A percentile compares a stretch with the other conserved stretches of the same genome.
Evolutionary conservation across 1,140 invertebrate genomes (phyloP).

Genomic region (Caenorhabditis latens): DNA sequence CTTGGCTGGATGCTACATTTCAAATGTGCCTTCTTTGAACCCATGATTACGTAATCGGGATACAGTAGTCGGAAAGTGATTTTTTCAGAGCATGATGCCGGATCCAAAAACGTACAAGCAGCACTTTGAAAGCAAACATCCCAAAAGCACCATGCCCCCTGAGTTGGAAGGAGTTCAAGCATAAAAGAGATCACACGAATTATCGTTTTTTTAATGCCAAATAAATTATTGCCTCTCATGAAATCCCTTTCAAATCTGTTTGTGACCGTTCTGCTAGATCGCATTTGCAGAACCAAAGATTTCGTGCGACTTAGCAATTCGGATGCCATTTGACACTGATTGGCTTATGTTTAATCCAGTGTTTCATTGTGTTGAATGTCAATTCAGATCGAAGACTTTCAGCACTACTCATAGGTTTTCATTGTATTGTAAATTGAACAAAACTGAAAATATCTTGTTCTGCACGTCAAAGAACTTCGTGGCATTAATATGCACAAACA

Average conservation of each 20-base stretch:
- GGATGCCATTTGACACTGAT: neutral
- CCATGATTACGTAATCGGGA: neutral
- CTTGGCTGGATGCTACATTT: neutral
- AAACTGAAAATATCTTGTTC: neutral
- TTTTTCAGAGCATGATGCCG: slow-evolving; percentile 33
- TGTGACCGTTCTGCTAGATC: neutral
- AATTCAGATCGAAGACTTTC: neutral
- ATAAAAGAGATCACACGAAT: neutral
- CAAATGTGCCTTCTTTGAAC: neutral
- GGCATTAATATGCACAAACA: neutral
- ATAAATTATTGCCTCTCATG: slow-evolving; percentile 3
- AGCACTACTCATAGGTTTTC: no score
- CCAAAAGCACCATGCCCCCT: slow-evolving; percentile 37
- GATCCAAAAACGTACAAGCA: slow-evolving; percentile 39
- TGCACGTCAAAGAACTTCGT: no score
- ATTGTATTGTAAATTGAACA: no score
- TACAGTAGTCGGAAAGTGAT: neutral
- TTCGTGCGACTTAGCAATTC: neutral
- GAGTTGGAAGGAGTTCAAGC: slow-evolving; percentile 53
- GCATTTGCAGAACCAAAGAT: neutral
- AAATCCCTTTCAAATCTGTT: neutral
- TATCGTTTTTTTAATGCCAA: neutral
- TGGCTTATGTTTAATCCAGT: neutral
- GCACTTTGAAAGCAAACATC: slow-evolving; percentile 45
- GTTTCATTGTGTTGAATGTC: slow-evolving; percentile 8